Evolutionary conservation across 2,888 invertebrate species (phyloP).

Genomic region (Bhutanitis thaidina): DNA sequence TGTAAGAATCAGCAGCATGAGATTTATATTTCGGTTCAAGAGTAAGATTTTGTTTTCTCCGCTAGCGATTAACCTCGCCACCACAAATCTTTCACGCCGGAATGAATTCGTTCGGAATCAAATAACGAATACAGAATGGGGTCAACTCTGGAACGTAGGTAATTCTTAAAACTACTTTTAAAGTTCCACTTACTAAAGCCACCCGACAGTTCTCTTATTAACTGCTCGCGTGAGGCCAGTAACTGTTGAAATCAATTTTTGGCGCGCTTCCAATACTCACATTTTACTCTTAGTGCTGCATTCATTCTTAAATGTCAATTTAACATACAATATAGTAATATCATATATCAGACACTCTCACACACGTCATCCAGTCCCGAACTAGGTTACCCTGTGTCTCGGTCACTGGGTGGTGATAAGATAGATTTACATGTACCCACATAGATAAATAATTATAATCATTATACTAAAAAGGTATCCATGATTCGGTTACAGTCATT

Average conservation of each 20-base stretch:
- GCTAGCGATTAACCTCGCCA: not conserved
- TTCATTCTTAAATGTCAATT: not conserved
- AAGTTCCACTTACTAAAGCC: not conserved
- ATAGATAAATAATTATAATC: too few species aligned
- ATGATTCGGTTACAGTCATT: too few species aligned
- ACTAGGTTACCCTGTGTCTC: too few species aligned
- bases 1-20: too few species aligned
- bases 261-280: not conserved
- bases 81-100: not conserved
- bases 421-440: too few species aligned
- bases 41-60: too few species aligned
- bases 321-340: too few species aligned
- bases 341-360: too few species aligned
- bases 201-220: not conserved
- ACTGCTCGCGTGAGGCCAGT: not conserved
- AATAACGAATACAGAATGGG: not conserved
- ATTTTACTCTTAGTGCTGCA: not conserved
- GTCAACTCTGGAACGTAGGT: not conserved
- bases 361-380: too few species aligned
- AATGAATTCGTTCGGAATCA: not conserved
- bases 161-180: not conserved
- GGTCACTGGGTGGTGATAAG: too few species aligned
- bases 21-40: too few species aligned
- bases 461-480: too few species aligned
- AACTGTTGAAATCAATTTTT: not conserved